Conservation (phyloP, 2,797 vertebrate genomes). For the Sebastes cheni region DNA sequence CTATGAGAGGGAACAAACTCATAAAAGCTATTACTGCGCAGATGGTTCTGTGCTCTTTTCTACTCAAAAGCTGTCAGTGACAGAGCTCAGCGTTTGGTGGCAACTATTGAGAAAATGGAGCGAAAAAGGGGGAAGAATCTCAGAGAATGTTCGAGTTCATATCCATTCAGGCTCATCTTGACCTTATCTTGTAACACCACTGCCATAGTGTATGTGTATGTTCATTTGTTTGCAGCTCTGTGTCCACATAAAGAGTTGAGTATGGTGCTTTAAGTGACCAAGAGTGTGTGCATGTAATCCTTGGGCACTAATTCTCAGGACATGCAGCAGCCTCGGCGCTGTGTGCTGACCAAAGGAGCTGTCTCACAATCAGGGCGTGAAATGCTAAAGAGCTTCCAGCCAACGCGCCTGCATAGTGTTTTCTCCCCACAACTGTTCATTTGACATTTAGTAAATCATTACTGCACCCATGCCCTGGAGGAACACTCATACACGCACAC, state of each 20-base stretch:
- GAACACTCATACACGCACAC: conserved; percentile 29
- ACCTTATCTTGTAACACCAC: conserved; percentile 31
- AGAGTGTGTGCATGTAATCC: conserved; percentile 34
- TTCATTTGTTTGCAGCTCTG: conserved; percentile 6
- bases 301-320: conserved; percentile 46
- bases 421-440: conserved; percentile 78
- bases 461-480: conserved; percentile 65
- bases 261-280: conserved; percentile 34
- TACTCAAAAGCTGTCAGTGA: conserved; percentile 59
- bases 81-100: conserved; percentile 33
- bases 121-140: background rate
- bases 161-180: conserved; percentile 35
- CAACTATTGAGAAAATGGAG: conserved; percentile 24
- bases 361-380: conserved; percentile 84
- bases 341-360: conserved; percentile 66
- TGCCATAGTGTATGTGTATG: background rate
- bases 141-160: conserved; percentile 4
- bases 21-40: conserved; percentile 78
- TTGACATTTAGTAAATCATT: conserved; percentile 85
- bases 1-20: conserved; percentile 54
- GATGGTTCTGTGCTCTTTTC: conserved; percentile 73
- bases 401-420: conserved; percentile 76
- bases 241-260: conserved; percentile 2
- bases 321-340: conserved; percentile 43
- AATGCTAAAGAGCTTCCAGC: conserved; percentile 83